Evolutionary conservation across 2,888 invertebrate genomes (phyloP), one percentile per base, ranked within the genome.

Genomic region (Apodemia zela): DNA sequence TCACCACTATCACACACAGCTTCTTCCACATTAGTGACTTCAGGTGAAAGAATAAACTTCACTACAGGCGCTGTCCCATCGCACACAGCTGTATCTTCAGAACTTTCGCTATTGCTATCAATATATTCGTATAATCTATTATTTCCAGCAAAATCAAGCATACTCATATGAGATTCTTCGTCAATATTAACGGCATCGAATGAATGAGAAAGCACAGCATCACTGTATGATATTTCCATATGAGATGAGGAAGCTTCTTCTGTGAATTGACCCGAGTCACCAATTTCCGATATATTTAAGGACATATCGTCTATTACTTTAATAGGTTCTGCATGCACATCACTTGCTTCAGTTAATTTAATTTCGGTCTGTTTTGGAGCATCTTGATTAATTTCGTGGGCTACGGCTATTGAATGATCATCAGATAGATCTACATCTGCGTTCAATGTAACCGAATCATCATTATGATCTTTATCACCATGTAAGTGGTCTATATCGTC

Each of bases 231-330:
- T 25, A 79, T 75, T 69, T 84, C 84, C 63, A 84, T 74, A 70
- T 85, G 79, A 64, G 88, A 88, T 47, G 85, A 84, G 66, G 80
- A 84, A 45, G 86, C 84, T 66, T 89, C 89, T 72, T 89, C 88
- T 0, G 90, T 90, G 69, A 81, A 89, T 42, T 82, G 86, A 66
- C 90, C 90, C 11, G 89, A 90, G 68, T 91, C 90, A 17, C 76
- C 84, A 21, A 85, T 69, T 68, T 91, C 90, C 1, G 90, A 89
- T 42, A 78, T 71, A 69, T 84, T 85, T 3, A 85, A 76, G 2
- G 87, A 87, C 54, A 80, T 72, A 60, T 87, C 85, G 42, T 84
- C 82, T 38, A 71, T 73, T 0, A 77, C 73, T 63, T 38, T 38
- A 13, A 81, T 72, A 51, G 51, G 51, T 21, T 51, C 51, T 51